These are phyloP conservation scores for Mellilla xanthometata DNA, from an alignment of 2,888 invertebrate genomes.

Conservation along the genomic window DNA sequence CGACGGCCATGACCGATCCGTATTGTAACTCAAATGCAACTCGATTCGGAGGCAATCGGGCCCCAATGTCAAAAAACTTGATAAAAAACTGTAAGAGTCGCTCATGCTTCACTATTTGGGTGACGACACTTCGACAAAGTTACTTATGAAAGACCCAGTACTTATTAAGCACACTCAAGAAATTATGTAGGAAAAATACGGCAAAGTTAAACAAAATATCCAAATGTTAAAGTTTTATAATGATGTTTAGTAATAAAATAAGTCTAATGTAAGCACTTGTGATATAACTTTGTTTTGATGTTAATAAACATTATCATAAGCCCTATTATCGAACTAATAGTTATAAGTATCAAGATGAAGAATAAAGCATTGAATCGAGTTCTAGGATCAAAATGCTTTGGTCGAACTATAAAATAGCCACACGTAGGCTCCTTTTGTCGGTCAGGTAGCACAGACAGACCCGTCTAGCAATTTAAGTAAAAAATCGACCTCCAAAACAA, in stretches of 20 bases:
- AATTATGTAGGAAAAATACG: no score
- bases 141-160: no score
- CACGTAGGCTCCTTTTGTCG: conserved; percentile 45
- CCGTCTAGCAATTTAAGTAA: conserved; percentile 6
- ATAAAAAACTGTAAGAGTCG: conserved; percentile 65
- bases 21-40: conserved; percentile 60
- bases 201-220: no score
- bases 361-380: neutral
- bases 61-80: conserved; percentile 60
- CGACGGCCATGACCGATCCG: conserved; percentile 63
- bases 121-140: conserved; percentile 50
- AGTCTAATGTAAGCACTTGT: no score
- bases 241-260: no score
- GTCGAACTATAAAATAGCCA: conserved; percentile 43
- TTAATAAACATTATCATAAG: no score
- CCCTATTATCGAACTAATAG: no score
- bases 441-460: conserved; percentile 29
- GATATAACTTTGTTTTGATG: no score
- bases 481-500: conserved; percentile 37
- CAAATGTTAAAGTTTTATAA: no score
- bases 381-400: conserved; percentile 31
- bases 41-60: conserved; percentile 63
- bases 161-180: no score
- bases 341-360: neutral
- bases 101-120: conserved; percentile 55